Base-by-base conservation (phyloP, 2,888 invertebrate genomes). In the Tortrix viridana region DNA sequence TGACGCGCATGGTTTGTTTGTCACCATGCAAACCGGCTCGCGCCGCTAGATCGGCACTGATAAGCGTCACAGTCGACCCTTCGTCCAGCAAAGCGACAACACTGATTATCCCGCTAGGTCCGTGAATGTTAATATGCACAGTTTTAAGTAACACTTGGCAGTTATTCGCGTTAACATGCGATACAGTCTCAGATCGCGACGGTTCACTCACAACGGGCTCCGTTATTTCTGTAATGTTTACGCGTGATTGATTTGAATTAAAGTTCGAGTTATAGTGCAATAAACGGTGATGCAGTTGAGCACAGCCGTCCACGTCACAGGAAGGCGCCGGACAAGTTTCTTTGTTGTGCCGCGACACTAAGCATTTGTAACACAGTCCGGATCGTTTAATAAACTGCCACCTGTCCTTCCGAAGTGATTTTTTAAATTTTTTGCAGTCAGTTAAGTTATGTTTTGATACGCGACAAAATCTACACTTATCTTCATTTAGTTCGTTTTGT, bases 1-100 rank as follows among this genome's bases (percentile, higher is more conserved):
- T 37, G 47, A 73, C 70, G 7, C 68, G 73, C 61, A 76, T 41
- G 0, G 65, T 50, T 43, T 66, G 49, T 19, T 46, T 23, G 2
- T 47, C 41, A 0, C 76, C 75, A 23, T 55, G 57, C 43, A 74
- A 38, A 0, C 70, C 71, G 0, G 64, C 65, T 12, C 60, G 65
- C 43, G 43, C 43, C 26, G 68, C 70, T 1, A 73, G 60, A n/a
- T 43, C 37, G 3, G 32, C 43, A 43, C 67, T 68, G 32, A 74
- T 68, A n/a, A 75, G 32, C 3, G 69, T 60, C 14, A 75, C 70
- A 2, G 71, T 71, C 1, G 73, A 69, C 1, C 71, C 76, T 41
- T 72, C 71, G 48, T 75, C 75, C 0, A 74, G 60, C 5, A 74
- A 59, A 7, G 73, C 74, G 26, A n/a, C 54, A 2, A 65, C 32